A percentile compares a stretch with the other conserved stretches of the same genome.
phyloP scores from a whole-genome alignment of 2,113 vertebrate genomes.

The Forbesichthys agassizii region DNA sequence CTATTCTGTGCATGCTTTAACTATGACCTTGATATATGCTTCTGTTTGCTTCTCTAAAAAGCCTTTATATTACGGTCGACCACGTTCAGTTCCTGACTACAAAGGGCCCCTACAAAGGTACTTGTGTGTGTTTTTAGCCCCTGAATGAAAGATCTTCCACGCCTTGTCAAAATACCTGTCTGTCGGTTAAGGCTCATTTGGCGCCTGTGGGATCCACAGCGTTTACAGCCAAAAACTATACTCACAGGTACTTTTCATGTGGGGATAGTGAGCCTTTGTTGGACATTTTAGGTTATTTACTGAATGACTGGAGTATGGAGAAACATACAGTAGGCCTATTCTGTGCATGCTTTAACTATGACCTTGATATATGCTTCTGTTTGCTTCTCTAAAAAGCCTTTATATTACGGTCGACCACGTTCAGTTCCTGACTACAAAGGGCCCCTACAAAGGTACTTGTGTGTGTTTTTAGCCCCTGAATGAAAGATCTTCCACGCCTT shows the following conservation, averaged over 20 bases:
- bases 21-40: background rate
- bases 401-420: background rate
- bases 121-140: conserved; percentile 30
- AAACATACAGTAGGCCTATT: background rate
- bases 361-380: background rate
- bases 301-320: background rate
- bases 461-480: conserved; percentile 38
- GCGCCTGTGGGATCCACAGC: conserved; percentile 25
- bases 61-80: conserved; percentile 5
- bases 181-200: conserved; percentile 58
- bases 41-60: background rate
- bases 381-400: conserved; percentile 7
- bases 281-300: background rate
- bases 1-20: background rate
- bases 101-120: background rate
- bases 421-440: conserved; percentile 12
- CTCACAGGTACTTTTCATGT: background rate
- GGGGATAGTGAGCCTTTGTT: background rate
- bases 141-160: conserved; percentile 43
- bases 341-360: background rate
- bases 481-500: conserved; percentile 39
- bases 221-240: conserved; percentile 31
- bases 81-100: conserved; percentile 11
- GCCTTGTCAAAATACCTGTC: conserved; percentile 59
- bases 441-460: background rate